Conservation (phyloP, 2,113 vertebrate genomes). For the Mastomys coucha region DNA sequence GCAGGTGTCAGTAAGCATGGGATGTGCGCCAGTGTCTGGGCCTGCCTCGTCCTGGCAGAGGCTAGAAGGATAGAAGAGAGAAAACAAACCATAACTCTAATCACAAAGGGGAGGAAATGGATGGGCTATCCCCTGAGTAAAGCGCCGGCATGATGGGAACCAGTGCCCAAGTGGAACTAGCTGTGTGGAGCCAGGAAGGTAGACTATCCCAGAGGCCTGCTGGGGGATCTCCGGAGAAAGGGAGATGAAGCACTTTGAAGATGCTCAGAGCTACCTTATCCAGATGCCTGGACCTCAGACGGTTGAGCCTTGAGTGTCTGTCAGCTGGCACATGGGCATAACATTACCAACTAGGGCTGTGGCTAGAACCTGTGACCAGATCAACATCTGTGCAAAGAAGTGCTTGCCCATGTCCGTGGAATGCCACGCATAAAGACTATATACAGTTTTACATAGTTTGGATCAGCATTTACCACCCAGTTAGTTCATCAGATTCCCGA, state of each 20-base stretch:
- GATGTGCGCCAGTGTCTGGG: neutral
- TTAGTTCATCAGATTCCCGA: constrained; percentile 13
- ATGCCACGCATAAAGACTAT: neutral
- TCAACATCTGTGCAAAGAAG: neutral
- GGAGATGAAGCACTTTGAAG: neutral
- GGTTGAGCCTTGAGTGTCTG: neutral
- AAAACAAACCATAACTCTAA: neutral
- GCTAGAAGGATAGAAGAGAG: neutral
- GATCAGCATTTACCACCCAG: neutral
- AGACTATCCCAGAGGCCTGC: neutral
- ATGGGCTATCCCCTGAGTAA: neutral
- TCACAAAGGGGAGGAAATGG: neutral
- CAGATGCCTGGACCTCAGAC: neutral
- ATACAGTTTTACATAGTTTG: neutral
- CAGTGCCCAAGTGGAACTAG: fast-evolving
- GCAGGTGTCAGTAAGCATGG: neutral
- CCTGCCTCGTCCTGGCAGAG: neutral
- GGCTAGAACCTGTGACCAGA: neutral
- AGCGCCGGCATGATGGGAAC: neutral
- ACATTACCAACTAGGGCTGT: neutral
- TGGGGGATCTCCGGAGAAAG: neutral
- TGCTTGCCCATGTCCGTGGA: neutral
- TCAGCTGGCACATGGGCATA: neutral
- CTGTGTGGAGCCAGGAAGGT: fast-evolving
- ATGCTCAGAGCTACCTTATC: neutral